Evolutionary conservation across 2,797 vertebrate genomes (phyloP), one percentile per base, ranked within the genome.

Genomic region (Sternotherus odoratus): DNA sequence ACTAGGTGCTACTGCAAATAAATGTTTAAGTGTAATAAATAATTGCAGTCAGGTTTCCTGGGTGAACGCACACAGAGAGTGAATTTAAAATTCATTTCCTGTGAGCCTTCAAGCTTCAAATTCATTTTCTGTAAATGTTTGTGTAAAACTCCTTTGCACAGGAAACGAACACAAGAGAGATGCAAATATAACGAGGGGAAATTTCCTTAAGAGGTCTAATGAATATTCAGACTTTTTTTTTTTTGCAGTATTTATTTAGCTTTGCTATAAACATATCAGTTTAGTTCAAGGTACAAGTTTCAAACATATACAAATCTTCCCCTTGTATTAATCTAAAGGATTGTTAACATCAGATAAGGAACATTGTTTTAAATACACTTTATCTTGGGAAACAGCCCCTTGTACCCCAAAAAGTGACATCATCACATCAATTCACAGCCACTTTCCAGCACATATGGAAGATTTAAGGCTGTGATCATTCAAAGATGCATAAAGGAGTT

Each of bases 1-100:
- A 24, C 33, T 50, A 8, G 88, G n/a, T 26, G 36, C 90, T 93
- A 50, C 94, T 39, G 36, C 92, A 95, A 91, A 96, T 94, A 95
- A 96, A 96, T 95, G 95, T 95, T 95, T 93, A 94, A 95, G 89
- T 84, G 94, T 88, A 94, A 97, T 94, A 95, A 97, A 96, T 95
- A 97, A 96, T 96, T 95, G 95, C 57, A 94, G 95, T 93, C 93
- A 77, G 90, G 93, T 95, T 96, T 95, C 93, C 93, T 88, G 95
- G 95, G 96, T 96, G 96, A 91, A 82, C 93, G 95, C 96, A 92
- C 93, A 82, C 54, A 79, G 87, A 87, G 66, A 96, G 84, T 82
- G 95, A 94, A 94, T 95, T 95, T 87, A 69, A 85, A 95, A 96
- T 96, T 93, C 94, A 88, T 96, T 95, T 96, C 95, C 93, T 86